Percentiles rank a stretch among this genome's conserved stretches.
These are phyloP conservation scores for Artemia sinica DNA, from an alignment of 2,888 invertebrate species.

Conservation along the genomic window DNA sequence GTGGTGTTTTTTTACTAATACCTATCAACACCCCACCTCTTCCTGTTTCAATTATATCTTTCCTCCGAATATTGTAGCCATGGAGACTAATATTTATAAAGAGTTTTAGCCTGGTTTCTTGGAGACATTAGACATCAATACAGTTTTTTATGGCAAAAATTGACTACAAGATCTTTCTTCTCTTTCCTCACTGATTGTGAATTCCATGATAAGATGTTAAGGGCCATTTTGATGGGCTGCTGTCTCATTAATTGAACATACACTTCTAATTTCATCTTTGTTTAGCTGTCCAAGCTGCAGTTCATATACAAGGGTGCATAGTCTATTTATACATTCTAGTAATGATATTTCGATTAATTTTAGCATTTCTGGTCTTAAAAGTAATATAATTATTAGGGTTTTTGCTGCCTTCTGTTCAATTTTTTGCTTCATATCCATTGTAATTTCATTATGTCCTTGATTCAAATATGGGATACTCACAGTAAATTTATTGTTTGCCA, in stretches of 20 bases:
- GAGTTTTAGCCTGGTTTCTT: neutral
- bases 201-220: neutral
- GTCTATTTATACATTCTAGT: neutral
- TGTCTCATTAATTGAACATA: neutral
- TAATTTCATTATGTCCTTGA: neutral
- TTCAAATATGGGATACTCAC: neutral
- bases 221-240: neutral
- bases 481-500: too few species aligned
- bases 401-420: slow-evolving; percentile 1
- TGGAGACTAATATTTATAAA: neutral
- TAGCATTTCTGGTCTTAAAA: neutral
- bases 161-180: neutral
- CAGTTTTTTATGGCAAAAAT: neutral
- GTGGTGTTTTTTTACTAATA: too few species aligned
- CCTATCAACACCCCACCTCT: neutral
- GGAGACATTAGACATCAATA: neutral
- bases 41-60: neutral
- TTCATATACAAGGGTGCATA: neutral
- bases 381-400: neutral
- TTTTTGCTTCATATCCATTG: neutral
- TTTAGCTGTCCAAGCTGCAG: neutral
- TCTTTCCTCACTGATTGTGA: neutral
- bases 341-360: neutral
- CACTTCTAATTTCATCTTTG: neutral
- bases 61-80: neutral